phyloP scores from a whole-genome alignment of 2,797 vertebrate species.

The Acipenser oxyrinchus region DNA sequence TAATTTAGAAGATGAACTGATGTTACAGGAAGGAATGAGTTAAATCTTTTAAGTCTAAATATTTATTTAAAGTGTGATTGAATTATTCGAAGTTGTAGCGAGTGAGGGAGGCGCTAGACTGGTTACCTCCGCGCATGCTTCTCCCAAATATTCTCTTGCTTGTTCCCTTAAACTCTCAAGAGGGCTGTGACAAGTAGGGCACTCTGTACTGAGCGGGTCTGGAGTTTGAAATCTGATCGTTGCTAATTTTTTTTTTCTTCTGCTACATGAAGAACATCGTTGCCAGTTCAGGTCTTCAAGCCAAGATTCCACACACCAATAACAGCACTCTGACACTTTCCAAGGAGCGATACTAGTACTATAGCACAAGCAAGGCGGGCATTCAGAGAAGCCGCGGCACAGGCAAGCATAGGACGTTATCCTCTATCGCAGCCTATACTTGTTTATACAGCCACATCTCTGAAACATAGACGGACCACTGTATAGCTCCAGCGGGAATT shows the following conservation, averaged over 20 bases:
- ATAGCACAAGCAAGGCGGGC: conserved; percentile 35
- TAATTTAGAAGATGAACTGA: too few relatives aligned
- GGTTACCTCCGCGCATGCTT: conserved; percentile 15
- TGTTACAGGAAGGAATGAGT: too few relatives aligned
- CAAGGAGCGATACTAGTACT: conserved; percentile 21
- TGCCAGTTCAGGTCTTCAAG: conserved; percentile 30
- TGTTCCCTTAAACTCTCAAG: conserved; percentile 34
- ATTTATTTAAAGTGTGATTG: conserved; percentile 21
- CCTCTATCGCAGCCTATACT: too few relatives aligned
- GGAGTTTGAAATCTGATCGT: conserved; percentile 44
- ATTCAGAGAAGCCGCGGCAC: conserved; percentile 21
- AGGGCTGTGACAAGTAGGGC: conserved; percentile 37
- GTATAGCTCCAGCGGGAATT: too few relatives aligned
- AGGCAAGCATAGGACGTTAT: too few relatives aligned
- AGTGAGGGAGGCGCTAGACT: conserved; percentile 34
- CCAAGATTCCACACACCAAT: conserved; percentile 37
- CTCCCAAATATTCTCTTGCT: conserved; percentile 22
- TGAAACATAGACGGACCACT: too few relatives aligned
- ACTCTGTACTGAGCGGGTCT: conserved; percentile 33
- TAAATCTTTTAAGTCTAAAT: too few relatives aligned
- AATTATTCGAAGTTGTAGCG: conserved; percentile 19
- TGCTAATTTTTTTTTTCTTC: conserved; percentile 10
- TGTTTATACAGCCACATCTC: too few relatives aligned
- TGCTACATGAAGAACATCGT: conserved; percentile 19
- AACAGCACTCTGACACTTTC: conserved; percentile 32